Conservation (phyloP, 1,140 invertebrate genomes). For the Pteromalus puparum region DNA sequence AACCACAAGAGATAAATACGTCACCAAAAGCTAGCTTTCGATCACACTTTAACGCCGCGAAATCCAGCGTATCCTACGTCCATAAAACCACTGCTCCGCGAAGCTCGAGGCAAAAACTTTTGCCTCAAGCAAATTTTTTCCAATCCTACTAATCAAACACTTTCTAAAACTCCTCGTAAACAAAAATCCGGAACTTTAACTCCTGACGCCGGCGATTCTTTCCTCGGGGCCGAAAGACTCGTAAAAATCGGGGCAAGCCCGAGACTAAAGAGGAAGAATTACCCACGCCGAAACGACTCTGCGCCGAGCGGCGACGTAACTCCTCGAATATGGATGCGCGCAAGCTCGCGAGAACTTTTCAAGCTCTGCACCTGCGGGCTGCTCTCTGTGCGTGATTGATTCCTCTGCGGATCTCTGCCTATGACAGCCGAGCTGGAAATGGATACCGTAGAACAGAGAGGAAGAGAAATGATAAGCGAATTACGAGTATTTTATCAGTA, state of each 20-base stretch:
- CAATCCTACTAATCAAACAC: neutral
- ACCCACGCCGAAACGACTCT: neutral
- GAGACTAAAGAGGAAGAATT: conserved; percentile 4
- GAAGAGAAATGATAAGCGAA: neutral
- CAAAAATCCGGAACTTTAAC: neutral
- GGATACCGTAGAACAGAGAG: neutral
- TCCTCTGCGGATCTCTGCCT: conserved; percentile 29
- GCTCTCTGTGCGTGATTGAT: conserved; percentile 18
- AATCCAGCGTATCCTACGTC: neutral
- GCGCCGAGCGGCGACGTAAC: no score
- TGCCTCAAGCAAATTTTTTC: neutral
- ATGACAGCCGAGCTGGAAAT: neutral
- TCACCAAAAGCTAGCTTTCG: neutral
- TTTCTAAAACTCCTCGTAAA: neutral
- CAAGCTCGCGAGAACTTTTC: conserved; percentile 21
- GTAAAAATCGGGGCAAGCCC: neutral
- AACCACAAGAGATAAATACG: no score
- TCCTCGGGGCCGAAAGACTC: neutral
- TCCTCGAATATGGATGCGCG: neutral
- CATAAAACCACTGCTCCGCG: neutral
- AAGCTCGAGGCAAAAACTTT: neutral
- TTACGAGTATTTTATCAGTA: neutral
- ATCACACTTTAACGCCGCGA: neutral
- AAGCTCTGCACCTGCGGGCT: neutral
- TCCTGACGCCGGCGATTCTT: neutral